Base-by-base conservation (phyloP, 2,888 invertebrate species). In the Dasypolia templi region DNA sequence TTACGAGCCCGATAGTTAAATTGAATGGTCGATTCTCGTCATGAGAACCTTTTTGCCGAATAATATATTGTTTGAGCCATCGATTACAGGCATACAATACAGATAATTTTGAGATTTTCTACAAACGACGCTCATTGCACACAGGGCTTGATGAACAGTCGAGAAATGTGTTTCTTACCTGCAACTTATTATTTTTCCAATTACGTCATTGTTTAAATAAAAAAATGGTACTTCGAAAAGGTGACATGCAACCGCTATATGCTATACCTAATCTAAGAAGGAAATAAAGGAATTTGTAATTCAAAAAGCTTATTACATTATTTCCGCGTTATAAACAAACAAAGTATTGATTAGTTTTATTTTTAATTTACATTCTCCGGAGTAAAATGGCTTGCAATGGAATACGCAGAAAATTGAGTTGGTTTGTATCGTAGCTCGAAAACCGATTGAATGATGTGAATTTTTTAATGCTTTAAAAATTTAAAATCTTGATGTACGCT, bases 51-150 rank as follows among this genome's bases (percentile, higher is more conserved):
- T 46, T 46, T 35, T 19, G 26, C 2, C 26, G 1, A 55, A 26
- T 44, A n/a, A n/a, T n/a, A n/a, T n/a, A 70, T 42, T 53, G 42
- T 67, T 64, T 32, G 12, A 32, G n/a, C 17, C 56, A 29, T 29
- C 22, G 29, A 42, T 32, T 29, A 14, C 46, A 29, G 9, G 14
- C 14, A 39, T n/a, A n/a, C 35, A 14, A 19, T 42, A 61, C 19
- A 42, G 19, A 35, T n/a, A 14, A 35, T n/a, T n/a, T 2, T n/a
- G 14, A 19, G 19, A 17, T 39, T 61, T 39, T 12, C 3, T 12
- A 14, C 11, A 17, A 17, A n/a, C 5, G 14, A 46, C 17, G 3
- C 49, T n/a, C 1, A 49, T 22, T 26, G 35, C 26, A 1, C 22
- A 66, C 9, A 29, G 26, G 26, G 46, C 35, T 46, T 22, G 17